phyloP scores from a whole-genome alignment of 2,888 invertebrate genomes.

The Leptinotarsa rubiginosa region DNA sequence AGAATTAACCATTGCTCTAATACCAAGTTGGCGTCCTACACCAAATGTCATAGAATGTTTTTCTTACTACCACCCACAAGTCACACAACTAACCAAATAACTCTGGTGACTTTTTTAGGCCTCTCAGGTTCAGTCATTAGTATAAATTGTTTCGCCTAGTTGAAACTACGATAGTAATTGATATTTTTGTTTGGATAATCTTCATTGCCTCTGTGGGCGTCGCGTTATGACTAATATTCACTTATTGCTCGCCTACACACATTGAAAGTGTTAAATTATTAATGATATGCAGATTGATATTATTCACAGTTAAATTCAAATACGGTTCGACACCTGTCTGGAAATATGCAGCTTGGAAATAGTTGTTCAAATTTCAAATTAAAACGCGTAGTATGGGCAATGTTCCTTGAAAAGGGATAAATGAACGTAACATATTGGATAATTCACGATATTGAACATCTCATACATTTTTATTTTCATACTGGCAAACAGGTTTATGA shows the following conservation, averaged over 20 bases:
- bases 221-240: slow-evolving; percentile 6
- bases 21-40: too few relatives aligned
- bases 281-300: background rate
- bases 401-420: too few relatives aligned
- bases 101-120: background rate
- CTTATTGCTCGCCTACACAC: background rate
- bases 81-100: background rate
- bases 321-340: background rate
- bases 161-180: slow-evolving; percentile 2
- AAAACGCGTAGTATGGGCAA: too few relatives aligned
- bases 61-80: background rate
- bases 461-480: too few relatives aligned
- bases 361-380: too few relatives aligned
- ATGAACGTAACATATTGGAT: too few relatives aligned
- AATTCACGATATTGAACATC: too few relatives aligned
- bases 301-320: background rate
- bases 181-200: slow-evolving; percentile 1
- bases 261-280: background rate
- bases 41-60: background rate
- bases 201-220: slow-evolving; percentile 9
- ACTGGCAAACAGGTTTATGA: too few relatives aligned
- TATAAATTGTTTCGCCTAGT: background rate
- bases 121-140: background rate
- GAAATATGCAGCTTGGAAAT: background rate
- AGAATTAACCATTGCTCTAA: too few relatives aligned